Conservation (phyloP, 1,140 invertebrate genomes). For the Sesamia nonagrioides region DNA sequence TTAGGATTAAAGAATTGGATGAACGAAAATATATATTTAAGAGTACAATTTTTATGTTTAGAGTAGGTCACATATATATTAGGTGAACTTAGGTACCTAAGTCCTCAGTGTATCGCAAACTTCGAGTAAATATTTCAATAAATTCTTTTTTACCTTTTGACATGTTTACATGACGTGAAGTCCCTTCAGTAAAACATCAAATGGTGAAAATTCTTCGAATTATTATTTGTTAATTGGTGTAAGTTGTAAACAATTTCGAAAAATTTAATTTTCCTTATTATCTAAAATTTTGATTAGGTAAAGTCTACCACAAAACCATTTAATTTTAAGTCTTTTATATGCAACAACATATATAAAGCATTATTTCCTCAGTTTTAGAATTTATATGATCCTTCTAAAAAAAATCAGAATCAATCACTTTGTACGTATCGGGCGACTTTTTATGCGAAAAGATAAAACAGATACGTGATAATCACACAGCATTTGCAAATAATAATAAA, state of each 20-base stretch:
- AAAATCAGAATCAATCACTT: neutral
- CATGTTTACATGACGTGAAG: too few relatives aligned
- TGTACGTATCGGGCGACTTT: neutral
- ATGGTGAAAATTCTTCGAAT: neutral
- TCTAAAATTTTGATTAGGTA: neutral
- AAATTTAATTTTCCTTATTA: neutral
- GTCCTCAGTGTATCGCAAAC: too few relatives aligned
- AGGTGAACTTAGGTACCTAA: too few relatives aligned
- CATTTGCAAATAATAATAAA: conserved; percentile 12
- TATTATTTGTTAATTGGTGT: too few relatives aligned
- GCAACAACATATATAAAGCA: too few relatives aligned
- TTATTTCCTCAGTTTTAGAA: neutral
- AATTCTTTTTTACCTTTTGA: neutral
- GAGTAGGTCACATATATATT: too few relatives aligned
- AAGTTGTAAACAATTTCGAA: neutral
- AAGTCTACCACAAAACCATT: neutral
- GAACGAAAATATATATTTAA: too few relatives aligned
- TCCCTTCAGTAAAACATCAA: neutral
- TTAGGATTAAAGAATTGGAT: too few relatives aligned
- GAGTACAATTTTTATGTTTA: too few relatives aligned
- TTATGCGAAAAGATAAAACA: conserved; percentile 11
- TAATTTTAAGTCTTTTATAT: neutral
- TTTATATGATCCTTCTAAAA: neutral
- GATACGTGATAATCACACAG: conserved; percentile 5
- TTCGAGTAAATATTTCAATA: neutral